Evolutionary conservation across 2,113 vertebrate species (phyloP).

Genomic region (Chauna torquata): DNA sequence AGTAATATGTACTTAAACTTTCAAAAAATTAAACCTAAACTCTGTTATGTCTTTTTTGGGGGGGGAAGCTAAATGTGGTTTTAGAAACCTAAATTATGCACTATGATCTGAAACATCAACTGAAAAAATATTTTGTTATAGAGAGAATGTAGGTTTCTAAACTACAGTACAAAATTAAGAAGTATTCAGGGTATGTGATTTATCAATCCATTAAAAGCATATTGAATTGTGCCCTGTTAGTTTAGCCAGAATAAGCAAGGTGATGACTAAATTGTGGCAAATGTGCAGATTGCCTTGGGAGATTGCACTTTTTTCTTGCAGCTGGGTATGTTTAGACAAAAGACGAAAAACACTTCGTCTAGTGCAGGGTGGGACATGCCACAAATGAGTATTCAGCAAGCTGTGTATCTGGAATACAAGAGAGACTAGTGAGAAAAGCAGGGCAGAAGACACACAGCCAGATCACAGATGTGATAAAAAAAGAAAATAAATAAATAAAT

Average conservation of each 20-base stretch:
- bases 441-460: background rate
- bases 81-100: background rate
- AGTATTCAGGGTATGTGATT: background rate
- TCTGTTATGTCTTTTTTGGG: background rate
- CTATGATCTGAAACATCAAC: background rate
- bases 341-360: background rate
- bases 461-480: background rate
- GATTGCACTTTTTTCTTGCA: background rate
- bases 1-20: background rate
- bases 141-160: background rate
- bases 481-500: too few species aligned
- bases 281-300: background rate
- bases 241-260: background rate
- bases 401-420: background rate
- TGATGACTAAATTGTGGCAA: background rate
- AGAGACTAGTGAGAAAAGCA: background rate
- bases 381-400: background rate
- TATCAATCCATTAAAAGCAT: background rate
- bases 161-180: background rate
- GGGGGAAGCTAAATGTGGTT: background rate
- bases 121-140: background rate
- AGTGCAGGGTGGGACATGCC: background rate
- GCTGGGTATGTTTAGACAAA: background rate
- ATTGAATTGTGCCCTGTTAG: background rate
- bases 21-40: background rate